These are phyloP conservation scores for Anolis apletophallus DNA, from an alignment of 2,797 vertebrate species.

Conservation along the genomic window DNA sequence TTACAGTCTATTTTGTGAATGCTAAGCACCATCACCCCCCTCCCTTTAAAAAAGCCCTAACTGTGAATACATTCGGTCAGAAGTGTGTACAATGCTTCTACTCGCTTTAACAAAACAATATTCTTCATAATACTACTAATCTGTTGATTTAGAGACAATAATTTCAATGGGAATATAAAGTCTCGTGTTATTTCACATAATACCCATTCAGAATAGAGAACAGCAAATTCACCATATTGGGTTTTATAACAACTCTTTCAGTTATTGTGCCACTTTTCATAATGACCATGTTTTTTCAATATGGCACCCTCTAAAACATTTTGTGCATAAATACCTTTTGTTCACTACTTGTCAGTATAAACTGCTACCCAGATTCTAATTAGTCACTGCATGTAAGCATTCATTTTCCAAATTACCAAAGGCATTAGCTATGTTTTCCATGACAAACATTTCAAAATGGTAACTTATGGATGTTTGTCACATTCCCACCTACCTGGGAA, in stretches of 20 bases:
- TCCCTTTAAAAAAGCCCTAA: background rate
- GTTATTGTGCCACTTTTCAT: constrained; percentile 41
- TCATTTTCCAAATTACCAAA: constrained; percentile 46
- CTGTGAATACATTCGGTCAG: constrained; percentile 37
- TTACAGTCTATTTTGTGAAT: constrained; percentile 50
- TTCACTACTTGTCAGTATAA: constrained; percentile 47
- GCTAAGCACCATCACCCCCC: constrained; percentile 2
- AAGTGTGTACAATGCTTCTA: constrained; percentile 29
- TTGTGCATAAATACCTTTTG: constrained; percentile 49
- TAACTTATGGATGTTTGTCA: constrained; percentile 55
- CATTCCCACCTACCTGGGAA: constrained; percentile 45
- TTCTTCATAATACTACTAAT: constrained; percentile 49
- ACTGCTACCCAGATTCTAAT: constrained; percentile 35
- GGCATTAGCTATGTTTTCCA: constrained; percentile 25
- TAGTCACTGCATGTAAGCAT: constrained; percentile 42
- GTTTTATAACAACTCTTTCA: constrained; percentile 49
- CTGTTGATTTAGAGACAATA: constrained; percentile 61
- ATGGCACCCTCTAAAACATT: constrained; percentile 38
- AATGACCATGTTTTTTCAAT: constrained; percentile 46
- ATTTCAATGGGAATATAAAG: constrained; percentile 40
- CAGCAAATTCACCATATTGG: constrained; percentile 61
- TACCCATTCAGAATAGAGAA: constrained; percentile 49
- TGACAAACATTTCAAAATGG: constrained; percentile 2
- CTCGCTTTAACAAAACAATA: constrained; percentile 40
- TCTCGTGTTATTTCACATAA: constrained; percentile 42